Base-by-base conservation (phyloP, 2,113 vertebrate genomes). In the Polypterus senegalus region DNA sequence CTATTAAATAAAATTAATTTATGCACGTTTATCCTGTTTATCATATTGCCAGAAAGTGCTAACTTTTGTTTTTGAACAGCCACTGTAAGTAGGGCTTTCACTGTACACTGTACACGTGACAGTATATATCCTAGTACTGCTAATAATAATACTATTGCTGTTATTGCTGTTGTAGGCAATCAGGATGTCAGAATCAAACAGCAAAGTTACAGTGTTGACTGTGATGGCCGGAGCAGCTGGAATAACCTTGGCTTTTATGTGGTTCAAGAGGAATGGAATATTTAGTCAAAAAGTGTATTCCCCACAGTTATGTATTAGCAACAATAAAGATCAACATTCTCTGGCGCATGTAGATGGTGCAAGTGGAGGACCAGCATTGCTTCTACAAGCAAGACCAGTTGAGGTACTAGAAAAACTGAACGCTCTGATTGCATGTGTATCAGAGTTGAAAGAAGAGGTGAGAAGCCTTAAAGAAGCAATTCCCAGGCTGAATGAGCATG, bases 391-490 rank as follows among this genome's bases (percentile, higher is more conserved):
- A 59, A 81, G 83, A 52, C 93, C 97, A 61, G 66, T 82, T 5
- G 91, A 94, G 76, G 89, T 97, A 52, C 65, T 93, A 65, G 83
- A 94, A 58, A 94, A 91, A 58, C 68, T 98, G 10, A 90, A 90
- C 27, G 86, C 82, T 48, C 77, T 98, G 62, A 71, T 96, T 47
- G 63, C 78, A 54, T 92, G 84, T 0, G 79, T 98, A 70, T 94
- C 94, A 0, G 91, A 97, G 69, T 86, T 98, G 61, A 94, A 89
- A 76, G 84, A 86, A 9, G 96, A 98, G 73, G 87, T 98, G 73
- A 81, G 68, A 60, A 85, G 83, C 5, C 55, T 98, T 69, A 95
- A 92, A 78, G 86, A 82, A 8, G 82, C 89, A 9, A 73, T 97
- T 69, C 91, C 92, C 3, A 76, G 79, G 46, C 81, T 97, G 67